Percentiles rank a stretch among this genome's conserved stretches.
These are phyloP conservation scores for Erythrocercus mccallii DNA, from an alignment of 2,113 vertebrate genomes.

Conservation along the genomic window DNA sequence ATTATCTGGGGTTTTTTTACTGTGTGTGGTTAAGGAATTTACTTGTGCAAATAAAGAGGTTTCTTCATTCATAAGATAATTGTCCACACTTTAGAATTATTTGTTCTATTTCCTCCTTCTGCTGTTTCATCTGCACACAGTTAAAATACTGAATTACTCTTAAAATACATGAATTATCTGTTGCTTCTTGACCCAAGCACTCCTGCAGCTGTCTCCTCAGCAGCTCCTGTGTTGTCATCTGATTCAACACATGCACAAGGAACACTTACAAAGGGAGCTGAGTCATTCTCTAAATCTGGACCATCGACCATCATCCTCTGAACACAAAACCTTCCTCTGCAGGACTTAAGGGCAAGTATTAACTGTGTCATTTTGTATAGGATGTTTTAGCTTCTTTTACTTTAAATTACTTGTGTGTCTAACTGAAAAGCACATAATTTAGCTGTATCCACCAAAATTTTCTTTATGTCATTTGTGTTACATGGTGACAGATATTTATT, in stretches of 20 bases:
- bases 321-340: background rate
- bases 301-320: background rate
- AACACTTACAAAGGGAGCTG: background rate
- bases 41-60: background rate
- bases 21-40: background rate
- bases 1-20: background rate
- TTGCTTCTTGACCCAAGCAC: background rate
- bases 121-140: background rate
- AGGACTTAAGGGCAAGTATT: background rate
- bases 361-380: background rate
- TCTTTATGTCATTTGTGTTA: background rate
- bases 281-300: constrained; percentile 37
- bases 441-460: background rate
- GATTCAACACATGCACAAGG: background rate
- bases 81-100: background rate
- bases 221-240: background rate
- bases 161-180: background rate
- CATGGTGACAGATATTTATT: background rate
- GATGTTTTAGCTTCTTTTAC: background rate
- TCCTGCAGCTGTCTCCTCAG: background rate
- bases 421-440: background rate
- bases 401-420: background rate
- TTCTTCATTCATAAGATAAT: background rate
- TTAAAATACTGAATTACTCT: background rate
- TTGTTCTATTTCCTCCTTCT: background rate